Conservation (phyloP, 2,113 vertebrate genomes). For the Vombatus ursinus region DNA sequence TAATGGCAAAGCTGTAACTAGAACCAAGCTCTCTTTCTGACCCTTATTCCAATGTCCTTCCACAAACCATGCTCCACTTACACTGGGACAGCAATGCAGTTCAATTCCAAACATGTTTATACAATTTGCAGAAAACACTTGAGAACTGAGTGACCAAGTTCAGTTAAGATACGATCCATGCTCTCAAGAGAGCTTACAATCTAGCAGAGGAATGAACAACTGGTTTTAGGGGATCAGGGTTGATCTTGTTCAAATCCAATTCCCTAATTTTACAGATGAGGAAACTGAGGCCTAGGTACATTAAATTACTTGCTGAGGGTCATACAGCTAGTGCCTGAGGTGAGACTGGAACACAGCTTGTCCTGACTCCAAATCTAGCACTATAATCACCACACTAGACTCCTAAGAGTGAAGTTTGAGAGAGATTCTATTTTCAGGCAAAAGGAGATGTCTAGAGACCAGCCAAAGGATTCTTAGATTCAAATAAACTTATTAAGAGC, state of each 20-base stretch:
- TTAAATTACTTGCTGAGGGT: neutral
- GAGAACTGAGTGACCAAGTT: neutral
- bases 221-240: neutral
- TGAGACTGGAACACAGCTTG: neutral
- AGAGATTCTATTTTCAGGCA: neutral
- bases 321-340: neutral
- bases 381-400: neutral
- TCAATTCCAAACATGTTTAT: neutral
- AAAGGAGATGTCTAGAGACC: neutral
- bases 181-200: neutral
- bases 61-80: neutral
- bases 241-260: neutral
- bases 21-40: neutral
- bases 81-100: neutral
- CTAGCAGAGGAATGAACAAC: neutral
- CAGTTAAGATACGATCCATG: neutral
- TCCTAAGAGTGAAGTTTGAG: too few relatives aligned
- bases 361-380: neutral
- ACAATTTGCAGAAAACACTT: neutral
- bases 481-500: neutral
- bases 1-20: too few relatives aligned
- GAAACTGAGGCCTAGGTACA: neutral
- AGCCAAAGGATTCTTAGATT: neutral
- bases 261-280: neutral
- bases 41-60: neutral